phyloP scores from a whole-genome alignment of 1,140 invertebrate genomes.

The Eupeodes corollae region DNA sequence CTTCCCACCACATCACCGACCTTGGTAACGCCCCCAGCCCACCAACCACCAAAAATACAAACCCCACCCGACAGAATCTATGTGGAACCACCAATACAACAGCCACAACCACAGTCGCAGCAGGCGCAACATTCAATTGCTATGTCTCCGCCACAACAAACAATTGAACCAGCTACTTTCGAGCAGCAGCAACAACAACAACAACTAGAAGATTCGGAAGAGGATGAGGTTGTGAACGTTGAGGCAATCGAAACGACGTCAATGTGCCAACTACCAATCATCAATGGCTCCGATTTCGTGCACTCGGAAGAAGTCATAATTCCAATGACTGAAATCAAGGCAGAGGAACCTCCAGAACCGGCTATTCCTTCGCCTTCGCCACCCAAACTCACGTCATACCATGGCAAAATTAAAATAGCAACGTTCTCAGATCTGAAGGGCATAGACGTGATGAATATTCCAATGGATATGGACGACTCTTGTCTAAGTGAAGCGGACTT shows the following conservation, averaged over 20 bases:
- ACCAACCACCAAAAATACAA: not conserved
- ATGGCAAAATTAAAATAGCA: slow-evolving; percentile 30
- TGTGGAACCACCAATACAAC: too few species aligned
- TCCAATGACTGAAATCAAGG: too few species aligned
- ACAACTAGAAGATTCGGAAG: too few species aligned
- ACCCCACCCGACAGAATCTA: not conserved
- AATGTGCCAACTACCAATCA: slow-evolving; percentile 7
- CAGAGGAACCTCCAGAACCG: slow-evolving; percentile 6
- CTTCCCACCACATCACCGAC: too few species aligned
- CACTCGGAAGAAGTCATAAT: too few species aligned
- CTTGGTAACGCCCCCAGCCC: not conserved
- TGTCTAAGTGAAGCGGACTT: too few species aligned
- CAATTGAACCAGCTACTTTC: too few species aligned
- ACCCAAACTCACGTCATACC: slow-evolving; percentile 7
- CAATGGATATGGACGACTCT: slow-evolving; percentile 48
- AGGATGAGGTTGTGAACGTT: not conserved
- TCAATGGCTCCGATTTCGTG: not conserved
- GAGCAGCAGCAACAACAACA: too few species aligned
- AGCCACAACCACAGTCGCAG: not conserved
- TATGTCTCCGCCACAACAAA: too few species aligned
- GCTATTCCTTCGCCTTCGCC: slow-evolving; percentile 3
- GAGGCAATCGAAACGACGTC: not conserved
- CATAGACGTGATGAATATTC: slow-evolving; percentile 54
- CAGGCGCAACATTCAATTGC: not conserved
- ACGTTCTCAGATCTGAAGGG: slow-evolving; percentile 45